phyloP scores from a whole-genome alignment of 2,113 vertebrate species.

The Leuciscus idus region DNA sequence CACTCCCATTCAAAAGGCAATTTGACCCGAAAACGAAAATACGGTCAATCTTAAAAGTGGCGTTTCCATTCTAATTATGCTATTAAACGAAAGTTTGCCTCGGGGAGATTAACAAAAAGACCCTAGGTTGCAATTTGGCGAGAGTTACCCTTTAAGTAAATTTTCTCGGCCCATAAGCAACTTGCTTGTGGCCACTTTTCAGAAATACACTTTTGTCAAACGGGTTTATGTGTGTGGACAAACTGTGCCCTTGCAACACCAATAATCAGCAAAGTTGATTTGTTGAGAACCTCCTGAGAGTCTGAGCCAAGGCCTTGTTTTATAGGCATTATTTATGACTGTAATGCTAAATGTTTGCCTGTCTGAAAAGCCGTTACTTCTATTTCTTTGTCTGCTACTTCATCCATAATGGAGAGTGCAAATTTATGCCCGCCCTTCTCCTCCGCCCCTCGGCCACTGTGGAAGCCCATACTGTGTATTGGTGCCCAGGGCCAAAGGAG shows the following conservation, averaged over 20 bases:
- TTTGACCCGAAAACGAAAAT: no score
- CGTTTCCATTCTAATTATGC: no score
- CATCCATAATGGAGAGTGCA: slow-evolving; percentile 20
- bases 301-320: slow-evolving; percentile 54
- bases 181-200: neutral
- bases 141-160: no score
- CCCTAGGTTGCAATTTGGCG: no score
- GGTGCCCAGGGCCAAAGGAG: slow-evolving; percentile 28
- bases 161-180: neutral
- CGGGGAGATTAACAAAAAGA: no score
- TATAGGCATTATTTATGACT: slow-evolving; percentile 66
- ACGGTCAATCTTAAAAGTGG: no score
- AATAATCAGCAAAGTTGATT: slow-evolving; percentile 57
- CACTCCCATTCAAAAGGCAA: no score
- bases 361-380: slow-evolving; percentile 49
- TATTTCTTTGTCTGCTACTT: slow-evolving; percentile 32
- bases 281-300: slow-evolving; percentile 60
- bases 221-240: slow-evolving; percentile 59
- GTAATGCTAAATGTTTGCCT: slow-evolving; percentile 59
- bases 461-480: slow-evolving; percentile 18
- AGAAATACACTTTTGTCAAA: slow-evolving; percentile 43
- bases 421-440: slow-evolving; percentile 60
- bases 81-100: no score
- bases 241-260: slow-evolving; percentile 56
- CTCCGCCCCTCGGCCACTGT: neutral